Base-by-base conservation (phyloP, 1,140 invertebrate genomes). In the Drosophila bifasciata region DNA sequence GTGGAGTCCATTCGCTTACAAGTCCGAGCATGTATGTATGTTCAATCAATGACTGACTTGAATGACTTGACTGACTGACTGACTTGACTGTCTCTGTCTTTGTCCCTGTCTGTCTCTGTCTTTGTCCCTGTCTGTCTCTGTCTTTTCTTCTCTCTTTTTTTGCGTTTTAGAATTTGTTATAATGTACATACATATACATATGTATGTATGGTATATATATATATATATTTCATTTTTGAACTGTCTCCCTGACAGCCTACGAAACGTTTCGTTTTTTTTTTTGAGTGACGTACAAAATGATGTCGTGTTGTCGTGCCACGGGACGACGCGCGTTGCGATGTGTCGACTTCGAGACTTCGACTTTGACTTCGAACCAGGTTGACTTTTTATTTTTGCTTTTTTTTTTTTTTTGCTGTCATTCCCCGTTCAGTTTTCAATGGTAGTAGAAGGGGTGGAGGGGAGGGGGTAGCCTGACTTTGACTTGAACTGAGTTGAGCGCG, bases 241-340 rank as follows among this genome's bases (percentile, higher is more conserved):
- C 81, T 81, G 81, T 81, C 81, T 86, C 73, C 76, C 81, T 85
- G 80, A 85, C 80, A 85, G 80, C 81, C 72, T 72, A 74, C 81
- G 83, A 88, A 79, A n/a, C n/a, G n/a, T n/a, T n/a, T n/a, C 73
- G 59, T 68, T 88, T 81, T 81, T 81, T 68, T 88, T 81, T 81
- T 81, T 83, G 83, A 89, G 71, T 89, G 86, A 89, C 86, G 80
- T 89, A 75, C 86, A 89, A 89, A 89, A 79, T 88, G 85, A 81
- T 89, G 86, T 89, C 85, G 86, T 89, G 81, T 78, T 89, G 86
- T 89, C 79, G 79, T 89, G 76, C 76, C 74, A 71, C 79, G 76
- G 62, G 51, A 25, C 23, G 51, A 25, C 23, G 11, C 32, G 32
- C 32, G 11, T 13, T 36, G 32, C 32, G 32, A 36, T 36, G 32